phyloP scores from a whole-genome alignment of 1,140 invertebrate species.

The Drosophila sp. region DNA sequence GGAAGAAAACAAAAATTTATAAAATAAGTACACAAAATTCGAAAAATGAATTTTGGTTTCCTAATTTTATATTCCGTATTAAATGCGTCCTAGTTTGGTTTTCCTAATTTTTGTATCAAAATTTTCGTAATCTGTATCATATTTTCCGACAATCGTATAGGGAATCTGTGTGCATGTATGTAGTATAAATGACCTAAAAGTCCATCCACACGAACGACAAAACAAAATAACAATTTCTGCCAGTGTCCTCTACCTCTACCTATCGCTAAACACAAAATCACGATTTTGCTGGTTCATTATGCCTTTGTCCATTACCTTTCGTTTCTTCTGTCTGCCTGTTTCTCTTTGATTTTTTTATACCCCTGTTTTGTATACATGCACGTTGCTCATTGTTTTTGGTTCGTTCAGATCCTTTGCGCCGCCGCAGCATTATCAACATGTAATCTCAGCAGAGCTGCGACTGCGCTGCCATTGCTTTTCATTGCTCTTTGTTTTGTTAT shows the following conservation, averaged over 20 bases:
- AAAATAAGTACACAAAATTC: no score
- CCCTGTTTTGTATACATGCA: not conserved
- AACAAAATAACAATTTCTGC: constrained; percentile 28
- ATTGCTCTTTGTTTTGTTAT: constrained; percentile 35
- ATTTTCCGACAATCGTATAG: no score
- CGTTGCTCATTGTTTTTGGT: constrained; percentile 40
- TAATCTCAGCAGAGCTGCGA: constrained; percentile 44
- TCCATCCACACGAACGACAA: constrained; percentile 34
- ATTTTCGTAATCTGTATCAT: no score
- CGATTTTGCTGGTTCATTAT: constrained; percentile 63
- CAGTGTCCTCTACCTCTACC: constrained; percentile 51
- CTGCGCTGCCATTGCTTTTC: constrained; percentile 43
- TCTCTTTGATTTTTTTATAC: constrained; percentile 6
- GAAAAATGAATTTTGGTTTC: no score
- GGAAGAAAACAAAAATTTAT: no score
- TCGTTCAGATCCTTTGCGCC: constrained; percentile 43
- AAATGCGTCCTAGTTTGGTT: no score
- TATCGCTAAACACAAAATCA: constrained; percentile 79
- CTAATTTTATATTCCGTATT: no score
- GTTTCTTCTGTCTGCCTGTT: constrained; percentile 4
- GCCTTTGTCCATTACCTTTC: constrained; percentile 43
- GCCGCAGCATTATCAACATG: constrained; percentile 50
- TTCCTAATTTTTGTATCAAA: no score
- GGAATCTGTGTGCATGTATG: no score
- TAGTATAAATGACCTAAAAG: constrained; percentile 3